Evolutionary conservation across 2,797 vertebrate species (phyloP), one percentile per base, ranked within the genome.

Genomic region (Argentina silus): DNA sequence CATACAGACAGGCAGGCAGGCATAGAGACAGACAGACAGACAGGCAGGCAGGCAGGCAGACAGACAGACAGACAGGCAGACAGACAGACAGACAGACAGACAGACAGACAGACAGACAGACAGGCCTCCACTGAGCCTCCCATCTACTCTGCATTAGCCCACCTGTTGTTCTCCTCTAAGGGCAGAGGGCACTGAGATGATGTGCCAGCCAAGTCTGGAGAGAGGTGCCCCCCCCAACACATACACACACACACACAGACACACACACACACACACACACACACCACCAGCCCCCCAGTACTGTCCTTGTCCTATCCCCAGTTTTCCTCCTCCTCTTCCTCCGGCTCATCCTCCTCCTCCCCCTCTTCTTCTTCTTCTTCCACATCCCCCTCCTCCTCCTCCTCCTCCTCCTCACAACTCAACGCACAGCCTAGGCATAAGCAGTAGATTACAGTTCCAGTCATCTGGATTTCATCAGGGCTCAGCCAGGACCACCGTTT

Each of bases 391-490:
- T n/a, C n/a, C n/a, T n/a, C n/a, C n/a, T n/a, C n/a, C n/a, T n/a
- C n/a, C n/a, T n/a, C n/a, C 71, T 36, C 65, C 78, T 78, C 77
- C 73, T 11, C 66, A 87, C 86, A 87, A 72, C 86, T 76, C 85
- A 67, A 50, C 17, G 8, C 53, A n/a, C n/a, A n/a, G n/a, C n/a
- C n/a, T n/a, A 36, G 42, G 79, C 63, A 60, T 77, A 78, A 55
- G 72, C 77, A 73, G 69, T 79, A 86, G 89, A 89, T 89, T 87
- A 83, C 88, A 91, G 88, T 79, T 4, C 19, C 15, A 57, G 19
- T 91, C 89, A 90, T 91, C 90, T 92, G 90, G 89, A 87, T 84
- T 86, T 87, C 85, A 90, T 92, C 87, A 90, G 17, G 80, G 75
- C 79, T 61, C 67, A 73, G 69, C 79, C 50, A 1, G 83, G 69